Conservation (phyloP, 2,113 vertebrate species). For the Crotalus horridus region DNA sequence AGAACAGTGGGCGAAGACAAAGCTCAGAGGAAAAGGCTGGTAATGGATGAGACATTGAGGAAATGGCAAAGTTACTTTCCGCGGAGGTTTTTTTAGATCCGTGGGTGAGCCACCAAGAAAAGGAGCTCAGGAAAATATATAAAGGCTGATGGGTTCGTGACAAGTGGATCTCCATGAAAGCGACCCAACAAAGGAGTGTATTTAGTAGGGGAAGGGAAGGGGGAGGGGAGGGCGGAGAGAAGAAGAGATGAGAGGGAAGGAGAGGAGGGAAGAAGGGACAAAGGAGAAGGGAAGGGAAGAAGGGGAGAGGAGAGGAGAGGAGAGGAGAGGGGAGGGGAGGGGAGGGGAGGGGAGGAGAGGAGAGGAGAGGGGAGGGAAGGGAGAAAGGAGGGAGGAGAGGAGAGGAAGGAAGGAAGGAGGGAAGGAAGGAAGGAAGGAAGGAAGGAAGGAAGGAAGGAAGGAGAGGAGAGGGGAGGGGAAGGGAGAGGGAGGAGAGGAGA, state of each 20-base stretch:
- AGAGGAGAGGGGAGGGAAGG: not conserved
- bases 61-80: not conserved
- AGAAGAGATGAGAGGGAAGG: not conserved
- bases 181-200: not conserved
- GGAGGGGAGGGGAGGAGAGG: too few species aligned
- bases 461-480: too few species aligned
- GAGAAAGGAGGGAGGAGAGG: too few species aligned
- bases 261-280: not conserved
- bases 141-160: not conserved
- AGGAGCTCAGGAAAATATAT: not conserved
- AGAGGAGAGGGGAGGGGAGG: too few species aligned
- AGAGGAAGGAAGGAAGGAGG: too few species aligned
- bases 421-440: too few species aligned
- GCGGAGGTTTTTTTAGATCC: not conserved
- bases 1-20: not conserved
- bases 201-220: not conserved
- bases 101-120: not conserved
- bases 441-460: too few species aligned
- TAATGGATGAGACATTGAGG: not conserved
- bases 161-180: not conserved
- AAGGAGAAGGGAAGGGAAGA: too few species aligned
- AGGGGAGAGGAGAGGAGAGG: too few species aligned
- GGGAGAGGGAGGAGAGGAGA: too few species aligned
- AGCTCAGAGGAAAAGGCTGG: too few species aligned
- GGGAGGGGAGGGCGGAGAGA: not conserved